These are phyloP conservation scores for crab-eating macaque (Macaca fascicularis) DNA, from an alignment of 2,113 vertebrate genomes.

Conservation along the genomic window DNA sequence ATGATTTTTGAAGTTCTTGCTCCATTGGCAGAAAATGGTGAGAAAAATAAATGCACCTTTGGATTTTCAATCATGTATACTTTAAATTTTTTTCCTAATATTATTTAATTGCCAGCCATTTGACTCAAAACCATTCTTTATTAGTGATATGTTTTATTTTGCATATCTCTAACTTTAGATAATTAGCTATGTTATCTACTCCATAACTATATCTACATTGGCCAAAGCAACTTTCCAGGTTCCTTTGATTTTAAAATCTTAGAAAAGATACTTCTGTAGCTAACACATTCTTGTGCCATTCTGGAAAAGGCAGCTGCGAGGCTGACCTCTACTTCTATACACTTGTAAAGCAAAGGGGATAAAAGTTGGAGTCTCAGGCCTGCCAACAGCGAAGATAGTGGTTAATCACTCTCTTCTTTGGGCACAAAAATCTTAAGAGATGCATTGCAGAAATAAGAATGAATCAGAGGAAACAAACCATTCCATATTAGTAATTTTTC, in stretches of 20 bases:
- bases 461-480: not conserved
- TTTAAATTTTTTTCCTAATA: not conserved
- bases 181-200: not conserved
- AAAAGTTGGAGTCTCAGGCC: not conserved
- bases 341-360: not conserved
- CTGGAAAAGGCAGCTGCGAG: not conserved
- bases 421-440: not conserved
- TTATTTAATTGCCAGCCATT: not conserved
- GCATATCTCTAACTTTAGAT: not conserved
- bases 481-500: conserved; percentile 4
- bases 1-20: conserved; percentile 99
- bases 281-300: not conserved
- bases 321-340: not conserved
- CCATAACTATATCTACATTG: not conserved
- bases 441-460: not conserved
- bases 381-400: not conserved
- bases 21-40: conserved; percentile 98
- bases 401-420: not conserved
- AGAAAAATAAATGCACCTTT: conserved; percentile 63
- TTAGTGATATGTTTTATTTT: conserved; percentile 35
- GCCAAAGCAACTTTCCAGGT: not conserved
- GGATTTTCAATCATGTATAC: not conserved
- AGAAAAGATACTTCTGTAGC: not conserved
- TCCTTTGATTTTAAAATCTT: conserved; percentile 21
- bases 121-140: not conserved